Conservation (phyloP, 2,113 vertebrate species). For the Lynx canadensis region DNA sequence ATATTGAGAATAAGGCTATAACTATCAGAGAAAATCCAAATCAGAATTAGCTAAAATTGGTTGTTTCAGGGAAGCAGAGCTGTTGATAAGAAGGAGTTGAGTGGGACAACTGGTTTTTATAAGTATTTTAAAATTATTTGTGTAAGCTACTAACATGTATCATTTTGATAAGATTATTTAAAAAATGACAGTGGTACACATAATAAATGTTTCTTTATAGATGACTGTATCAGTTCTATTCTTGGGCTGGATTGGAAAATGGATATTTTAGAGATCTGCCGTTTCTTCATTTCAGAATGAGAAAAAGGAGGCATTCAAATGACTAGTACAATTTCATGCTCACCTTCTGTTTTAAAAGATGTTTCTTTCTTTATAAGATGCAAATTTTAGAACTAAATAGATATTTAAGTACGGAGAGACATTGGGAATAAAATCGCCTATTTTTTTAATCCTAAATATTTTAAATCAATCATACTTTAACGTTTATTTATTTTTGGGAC, state of each 20-base stretch:
- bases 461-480: neutral
- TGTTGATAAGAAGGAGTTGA: neutral
- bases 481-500: too few species aligned
- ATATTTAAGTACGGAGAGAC: neutral
- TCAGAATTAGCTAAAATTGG: conserved; percentile 4
- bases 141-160: neutral
- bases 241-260: neutral
- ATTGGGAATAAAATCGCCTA: neutral
- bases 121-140: neutral
- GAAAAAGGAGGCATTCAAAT: conserved; percentile 13
- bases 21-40: neutral
- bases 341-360: neutral
- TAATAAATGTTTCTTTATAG: neutral
- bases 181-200: neutral
- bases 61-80: neutral
- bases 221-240: neutral
- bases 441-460: neutral
- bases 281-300: conserved; percentile 25
- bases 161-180: neutral
- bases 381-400: conserved; percentile 8
- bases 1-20: neutral
- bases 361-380: neutral
- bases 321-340: neutral
- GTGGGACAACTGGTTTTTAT: neutral
- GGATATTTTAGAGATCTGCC: neutral